Base-by-base conservation (phyloP, 2,113 vertebrate species). In the Gadus chalcogrammus region DNA sequence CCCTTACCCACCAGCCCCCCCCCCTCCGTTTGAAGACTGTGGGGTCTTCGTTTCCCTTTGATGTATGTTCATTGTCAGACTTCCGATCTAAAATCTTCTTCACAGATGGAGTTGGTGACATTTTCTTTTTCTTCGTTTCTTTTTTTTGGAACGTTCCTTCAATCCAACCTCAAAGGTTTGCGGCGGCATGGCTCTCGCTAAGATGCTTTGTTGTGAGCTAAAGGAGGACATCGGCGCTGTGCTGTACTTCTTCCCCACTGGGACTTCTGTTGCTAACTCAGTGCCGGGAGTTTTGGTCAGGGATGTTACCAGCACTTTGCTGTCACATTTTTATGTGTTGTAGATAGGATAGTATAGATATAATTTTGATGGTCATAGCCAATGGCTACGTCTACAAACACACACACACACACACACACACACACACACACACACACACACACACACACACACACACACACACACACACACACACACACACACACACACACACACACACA, bases 111-210 rank as follows among this genome's bases (percentile, higher is more conserved):
- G 87, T 88, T 89, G 85, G 84, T 90, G 89, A 91, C 86, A 90
- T 89, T 90, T 91, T 85, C 79, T 79, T 71, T 83, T 88, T 88
- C 88, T 91, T 87, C 64, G 3, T 48, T 48, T 48, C 12, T 48
- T 48, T 35, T 35, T 24, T 24, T 24, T 24, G 1, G 38, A 48
- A 48, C 83, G 86, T 91, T 87, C 85, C 87, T 89, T 84, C 85
- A 86, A 86, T 88, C 85, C 88, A 89, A 89, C 88, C 87, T 89
- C 88, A 90, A 89, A 89, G 90, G 84, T 86, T 90, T 85, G 74
- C 65, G 61, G 78, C 82, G 71, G 79, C 83, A 80, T 82, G 85
- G 83, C 81, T 82, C 74, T 64, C 67, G 84, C 81, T 81, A 61
- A 67, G 75, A 80, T 80, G 85, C 82, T 88, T 90, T 90, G 82